A percentile compares a stretch with the other conserved stretches of the same genome.
Conservation (phyloP, 2,797 vertebrate genomes). For the Takifugu rubripes region DNA sequence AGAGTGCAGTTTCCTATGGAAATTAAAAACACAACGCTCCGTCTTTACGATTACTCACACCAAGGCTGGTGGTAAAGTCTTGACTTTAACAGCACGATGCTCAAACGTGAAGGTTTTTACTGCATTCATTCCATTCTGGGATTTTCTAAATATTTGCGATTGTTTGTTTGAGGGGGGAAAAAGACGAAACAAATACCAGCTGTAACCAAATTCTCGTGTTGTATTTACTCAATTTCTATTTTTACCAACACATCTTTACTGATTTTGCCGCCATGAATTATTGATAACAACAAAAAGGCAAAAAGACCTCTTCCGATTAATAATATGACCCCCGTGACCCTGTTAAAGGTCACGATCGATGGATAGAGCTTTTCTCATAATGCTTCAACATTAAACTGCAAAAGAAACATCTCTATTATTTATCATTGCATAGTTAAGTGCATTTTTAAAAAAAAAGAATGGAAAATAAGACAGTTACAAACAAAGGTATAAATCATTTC, state of each 20-base stretch:
- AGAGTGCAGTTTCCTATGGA: slow-evolving; percentile 13
- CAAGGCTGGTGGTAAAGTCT: not conserved
- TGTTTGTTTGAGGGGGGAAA: not conserved
- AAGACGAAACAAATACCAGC: not conserved
- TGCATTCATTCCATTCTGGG: not conserved
- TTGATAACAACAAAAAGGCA: no score
- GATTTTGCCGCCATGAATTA: no score
- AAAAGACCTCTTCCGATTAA: no score
- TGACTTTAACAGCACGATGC: not conserved
- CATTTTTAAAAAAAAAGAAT: not conserved
- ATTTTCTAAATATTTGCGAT: not conserved
- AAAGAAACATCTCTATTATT: no score
- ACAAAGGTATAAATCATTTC: not conserved
- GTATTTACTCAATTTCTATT: no score
- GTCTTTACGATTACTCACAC: not conserved
- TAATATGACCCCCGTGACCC: no score
- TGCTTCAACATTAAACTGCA: no score
- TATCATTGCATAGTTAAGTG: no score
- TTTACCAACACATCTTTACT: no score
- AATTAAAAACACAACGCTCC: slow-evolving; percentile 25
- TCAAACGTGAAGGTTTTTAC: not conserved
- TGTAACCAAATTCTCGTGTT: not conserved
- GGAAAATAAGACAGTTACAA: no score
- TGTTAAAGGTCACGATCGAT: no score
- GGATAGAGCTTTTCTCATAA: no score